These are phyloP conservation scores for Bovichtus diacanthus DNA, from an alignment of 2,797 vertebrate species.

Conservation along the genomic window DNA sequence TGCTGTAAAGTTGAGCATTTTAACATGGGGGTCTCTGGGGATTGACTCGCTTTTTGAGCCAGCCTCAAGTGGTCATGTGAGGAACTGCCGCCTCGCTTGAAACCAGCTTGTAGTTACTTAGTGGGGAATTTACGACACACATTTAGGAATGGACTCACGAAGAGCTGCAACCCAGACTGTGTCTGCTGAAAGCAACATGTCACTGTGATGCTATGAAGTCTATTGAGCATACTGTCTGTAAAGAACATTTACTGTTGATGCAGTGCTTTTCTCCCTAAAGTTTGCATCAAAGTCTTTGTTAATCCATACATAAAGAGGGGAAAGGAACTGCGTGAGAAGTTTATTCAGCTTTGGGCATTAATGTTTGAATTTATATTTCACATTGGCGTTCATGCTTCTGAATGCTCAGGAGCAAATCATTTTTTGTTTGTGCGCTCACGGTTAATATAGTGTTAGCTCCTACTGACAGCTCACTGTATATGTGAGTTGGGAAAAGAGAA, in stretches of 20 bases:
- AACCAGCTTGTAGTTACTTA: background rate
- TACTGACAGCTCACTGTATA: conserved; percentile 39
- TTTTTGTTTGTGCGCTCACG: conserved; percentile 27
- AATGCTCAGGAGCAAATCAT: background rate
- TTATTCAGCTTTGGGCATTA: background rate
- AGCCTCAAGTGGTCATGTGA: no score
- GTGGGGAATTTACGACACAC: background rate
- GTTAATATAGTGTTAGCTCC: conserved; percentile 29
- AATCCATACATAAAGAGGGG: background rate
- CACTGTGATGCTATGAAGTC: conserved; percentile 24
- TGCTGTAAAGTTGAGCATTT: no score
- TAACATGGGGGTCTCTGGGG: no score
- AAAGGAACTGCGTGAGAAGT: background rate
- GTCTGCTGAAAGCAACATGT: conserved; percentile 14
- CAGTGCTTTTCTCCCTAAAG: conserved; percentile 3
- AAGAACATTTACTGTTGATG: conserved; percentile 28
- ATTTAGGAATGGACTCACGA: background rate
- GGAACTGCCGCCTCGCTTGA: no score
- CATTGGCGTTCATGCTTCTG: conserved; percentile 8
- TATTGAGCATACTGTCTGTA: conserved; percentile 1
- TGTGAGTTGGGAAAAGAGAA: conserved; percentile 58
- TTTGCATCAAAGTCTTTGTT: conserved; percentile 14
- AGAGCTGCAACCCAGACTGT: background rate
- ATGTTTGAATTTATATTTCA: conserved; percentile 10
- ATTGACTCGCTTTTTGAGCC: no score